These are phyloP conservation scores for Oncorhynchus masou DNA, from an alignment of 2,113 vertebrate genomes.

Conservation along the genomic window DNA sequence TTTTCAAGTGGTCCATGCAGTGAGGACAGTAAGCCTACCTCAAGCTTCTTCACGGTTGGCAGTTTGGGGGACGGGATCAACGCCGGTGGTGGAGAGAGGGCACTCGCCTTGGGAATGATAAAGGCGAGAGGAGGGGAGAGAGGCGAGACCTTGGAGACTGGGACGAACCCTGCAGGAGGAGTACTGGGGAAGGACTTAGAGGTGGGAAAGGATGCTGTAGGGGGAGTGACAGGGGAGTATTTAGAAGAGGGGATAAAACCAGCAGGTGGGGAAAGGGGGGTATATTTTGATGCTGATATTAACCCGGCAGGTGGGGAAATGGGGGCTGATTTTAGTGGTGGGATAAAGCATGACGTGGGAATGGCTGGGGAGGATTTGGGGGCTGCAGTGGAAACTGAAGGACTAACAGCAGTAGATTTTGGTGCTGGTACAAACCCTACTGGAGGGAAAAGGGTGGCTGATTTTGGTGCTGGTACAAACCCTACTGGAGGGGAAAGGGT, in stretches of 20 bases:
- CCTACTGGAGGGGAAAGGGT: not conserved
- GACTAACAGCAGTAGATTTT: no score
- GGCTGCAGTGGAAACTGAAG: no score
- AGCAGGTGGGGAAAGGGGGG: slow-evolving; percentile 8
- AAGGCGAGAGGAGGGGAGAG: not conserved
- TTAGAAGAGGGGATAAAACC: not conserved
- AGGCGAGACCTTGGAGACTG: slow-evolving; percentile 9
- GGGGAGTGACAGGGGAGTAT: no score
- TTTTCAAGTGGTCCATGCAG: slow-evolving; percentile 39
- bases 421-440: not conserved
- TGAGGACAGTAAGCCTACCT: slow-evolving; percentile 58
- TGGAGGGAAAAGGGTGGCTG: not conserved
- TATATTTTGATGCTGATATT: not conserved
- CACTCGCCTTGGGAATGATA: not conserved
- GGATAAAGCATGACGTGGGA: no score
- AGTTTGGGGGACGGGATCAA: slow-evolving; percentile 25
- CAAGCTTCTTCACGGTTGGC: slow-evolving; percentile 42
- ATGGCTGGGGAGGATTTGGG: no score
- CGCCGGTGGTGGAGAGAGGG: slow-evolving; percentile 18
- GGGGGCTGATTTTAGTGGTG: no score
- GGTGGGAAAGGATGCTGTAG: no score
- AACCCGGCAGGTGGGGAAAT: no score
- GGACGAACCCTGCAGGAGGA: slow-evolving; percentile 2
- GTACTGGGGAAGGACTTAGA: not conserved
- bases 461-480: slow-evolving; percentile 1